A percentile compares a stretch with the other conserved stretches of the same genome.
phyloP scores from a whole-genome alignment of 2,797 vertebrate genomes.

The Odontamblyopus lacepedii region DNA sequence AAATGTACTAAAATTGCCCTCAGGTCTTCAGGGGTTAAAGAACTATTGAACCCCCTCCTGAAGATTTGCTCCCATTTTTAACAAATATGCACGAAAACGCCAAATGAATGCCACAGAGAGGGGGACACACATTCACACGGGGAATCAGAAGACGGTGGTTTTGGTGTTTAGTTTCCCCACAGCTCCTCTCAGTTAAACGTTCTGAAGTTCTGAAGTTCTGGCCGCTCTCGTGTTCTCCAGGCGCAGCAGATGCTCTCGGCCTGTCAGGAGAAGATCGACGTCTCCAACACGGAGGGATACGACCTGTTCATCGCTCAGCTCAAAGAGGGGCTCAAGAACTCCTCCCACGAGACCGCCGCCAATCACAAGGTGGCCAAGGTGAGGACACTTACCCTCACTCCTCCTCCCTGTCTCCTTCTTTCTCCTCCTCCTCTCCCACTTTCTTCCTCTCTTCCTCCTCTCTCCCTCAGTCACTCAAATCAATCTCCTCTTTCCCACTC shows the following conservation, averaged over 20 bases:
- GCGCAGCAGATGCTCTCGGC: conserved; percentile 96
- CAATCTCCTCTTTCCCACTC: neutral
- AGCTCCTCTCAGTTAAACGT: no score
- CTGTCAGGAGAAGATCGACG: conserved; percentile 95
- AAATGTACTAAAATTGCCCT: no score
- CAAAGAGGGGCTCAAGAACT: conserved; percentile 99
- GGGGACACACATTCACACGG: no score
- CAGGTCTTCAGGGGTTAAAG: no score
- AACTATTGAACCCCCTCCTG: no score
- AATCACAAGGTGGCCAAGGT: conserved; percentile 99
- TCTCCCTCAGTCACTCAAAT: no score
- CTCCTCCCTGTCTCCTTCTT: neutral
- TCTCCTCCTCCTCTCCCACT: neutral
- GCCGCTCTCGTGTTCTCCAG: conserved; percentile 58
- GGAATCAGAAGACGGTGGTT: no score
- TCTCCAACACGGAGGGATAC: conserved; percentile 94
- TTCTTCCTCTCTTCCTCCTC: neutral
- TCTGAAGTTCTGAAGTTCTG: no score
- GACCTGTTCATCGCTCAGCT: conserved; percentile 96
- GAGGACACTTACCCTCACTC: neutral
- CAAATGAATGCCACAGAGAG: no score
- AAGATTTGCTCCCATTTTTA: no score
- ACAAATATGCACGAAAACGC: no score
- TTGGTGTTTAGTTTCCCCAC: no score
- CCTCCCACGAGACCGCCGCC: conserved; percentile 98